Base-by-base conservation (phyloP, 2,113 vertebrate genomes). In the Lagopus muta region DNA sequence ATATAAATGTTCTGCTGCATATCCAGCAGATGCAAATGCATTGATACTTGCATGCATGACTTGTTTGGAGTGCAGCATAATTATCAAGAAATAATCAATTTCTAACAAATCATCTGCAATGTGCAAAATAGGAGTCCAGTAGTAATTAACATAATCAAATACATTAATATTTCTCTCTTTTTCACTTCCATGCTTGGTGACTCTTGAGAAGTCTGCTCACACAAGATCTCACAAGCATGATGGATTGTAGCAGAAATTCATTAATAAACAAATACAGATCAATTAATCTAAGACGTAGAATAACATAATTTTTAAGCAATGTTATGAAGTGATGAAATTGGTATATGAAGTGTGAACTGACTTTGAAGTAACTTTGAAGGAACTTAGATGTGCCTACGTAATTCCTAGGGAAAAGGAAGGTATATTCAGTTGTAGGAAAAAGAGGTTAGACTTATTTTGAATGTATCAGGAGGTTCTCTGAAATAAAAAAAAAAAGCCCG, bases 11-110 rank as follows among this genome's bases (percentile, higher is more conserved):
- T 28, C 82, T 94, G 57, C 66, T 93, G 58, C 85, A 78, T 58
- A 89, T 82, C 93, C 88, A 94, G 90, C 65, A 95, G 88, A 96
- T 77, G 52, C 77, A 92, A 96, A 90, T 85, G 78, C 84, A 79
- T 92, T 42, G 80, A 69, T 89, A 89, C 62, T 47, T 73, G 86
- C 67, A 72, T 34, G 81, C 34, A 30, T 88, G 93, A 80, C 90
- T 96, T 79, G 74, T 42, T 92, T 89, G 88, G 82, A 91, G 74
- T 65, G 62, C 66, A 48, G 66, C 73, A 47, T 93, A 94, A 96
- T 97, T 89, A 96, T 92, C 91, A 82, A 93, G 90, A 94, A 93
- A 94, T 43, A 95, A 97, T 92, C 94, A 94, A 86, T 88, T 95
- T 89, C 96, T 96, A 96, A 90, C 65, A 95, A 97, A 97, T 97